Evolutionary conservation across 2,113 vertebrate genomes (phyloP), one percentile per base, ranked within the genome.

Genomic region (Eudyptes chrysolophus): DNA sequence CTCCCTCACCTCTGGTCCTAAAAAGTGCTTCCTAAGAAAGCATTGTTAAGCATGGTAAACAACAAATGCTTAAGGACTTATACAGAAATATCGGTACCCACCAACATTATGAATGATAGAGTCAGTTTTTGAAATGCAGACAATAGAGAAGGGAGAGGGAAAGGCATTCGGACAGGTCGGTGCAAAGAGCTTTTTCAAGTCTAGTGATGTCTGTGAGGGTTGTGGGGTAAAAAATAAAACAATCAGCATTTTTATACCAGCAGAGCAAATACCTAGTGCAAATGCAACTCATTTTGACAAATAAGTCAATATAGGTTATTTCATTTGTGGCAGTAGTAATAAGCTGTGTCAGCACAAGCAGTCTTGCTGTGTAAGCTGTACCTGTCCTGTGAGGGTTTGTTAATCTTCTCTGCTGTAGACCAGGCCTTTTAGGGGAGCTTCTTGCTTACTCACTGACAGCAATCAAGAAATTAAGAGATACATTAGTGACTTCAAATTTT

Each of bases 271-370:
- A 55, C 44, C 13, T 42, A 36, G 38, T 86, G 62, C 38, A 80
- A 92, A 86, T 46, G 38, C 66, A 89, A 89, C 42, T 89, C 61
- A 58, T 89, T 92, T 64, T 86, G 83, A 62, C 75, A 86, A 94
- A 94, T 24, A 79, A 68, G 61, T 68, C 91, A 90, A 71, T 94
- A 62, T 24, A 83, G 42, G n/a, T 88, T 90, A 62, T 94, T 95
- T 96, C 60, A 64, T 94, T 83, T 12, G 44, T 88, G 48, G 61
- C 52, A 79, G 48, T 46, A 62, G n/a, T 64, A 94, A 76, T 60
- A 92, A 88, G 66, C 79, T 92, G 61, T 72, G 79, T 88, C 89
- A 94, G 79, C 95, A 52, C 55, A 65, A 51, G 10, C 34, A 76
- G 48, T 36, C 66, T 60, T 76, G 83, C 84, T 94, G 72, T 52